phyloP scores from a whole-genome alignment of 2,113 vertebrate genomes.

The Drymodes brunneopygia region DNA sequence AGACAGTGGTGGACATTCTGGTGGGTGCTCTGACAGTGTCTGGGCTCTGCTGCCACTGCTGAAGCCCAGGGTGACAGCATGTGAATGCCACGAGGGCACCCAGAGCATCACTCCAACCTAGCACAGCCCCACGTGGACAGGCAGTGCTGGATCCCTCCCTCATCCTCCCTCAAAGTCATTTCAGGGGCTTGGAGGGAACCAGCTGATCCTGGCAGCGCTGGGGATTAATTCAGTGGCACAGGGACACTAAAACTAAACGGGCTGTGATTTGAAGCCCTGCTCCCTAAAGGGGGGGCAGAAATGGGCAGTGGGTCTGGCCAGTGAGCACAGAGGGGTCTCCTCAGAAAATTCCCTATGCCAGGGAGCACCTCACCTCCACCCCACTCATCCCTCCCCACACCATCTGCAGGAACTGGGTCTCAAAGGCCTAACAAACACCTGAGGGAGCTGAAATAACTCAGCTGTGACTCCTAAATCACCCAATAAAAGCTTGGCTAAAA shows the following conservation, averaged over 20 bases:
- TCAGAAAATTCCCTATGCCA: rapidly evolving
- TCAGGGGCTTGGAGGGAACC: background rate
- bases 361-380: background rate
- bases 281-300: too few species aligned
- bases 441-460: background rate
- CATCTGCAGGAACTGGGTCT: rapidly evolving
- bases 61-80: rapidly evolving
- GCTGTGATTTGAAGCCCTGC: background rate
- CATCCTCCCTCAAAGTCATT: background rate
- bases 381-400: background rate
- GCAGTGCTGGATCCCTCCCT: background rate
- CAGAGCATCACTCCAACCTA: rapidly evolving
- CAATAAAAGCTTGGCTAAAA: background rate
- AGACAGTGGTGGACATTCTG: background rate
- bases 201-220: background rate
- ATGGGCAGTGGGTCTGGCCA: rapidly evolving
- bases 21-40: background rate
- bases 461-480: background rate
- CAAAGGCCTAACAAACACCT: background rate
- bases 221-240: background rate
- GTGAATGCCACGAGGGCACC: rapidly evolving
- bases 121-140: rapidly evolving
- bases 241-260: background rate
- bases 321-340: rapidly evolving
- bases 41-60: background rate